Evolutionary conservation across 2,797 vertebrate genomes (phyloP).

Genomic region (Poeciliopsis presidionis): DNA sequence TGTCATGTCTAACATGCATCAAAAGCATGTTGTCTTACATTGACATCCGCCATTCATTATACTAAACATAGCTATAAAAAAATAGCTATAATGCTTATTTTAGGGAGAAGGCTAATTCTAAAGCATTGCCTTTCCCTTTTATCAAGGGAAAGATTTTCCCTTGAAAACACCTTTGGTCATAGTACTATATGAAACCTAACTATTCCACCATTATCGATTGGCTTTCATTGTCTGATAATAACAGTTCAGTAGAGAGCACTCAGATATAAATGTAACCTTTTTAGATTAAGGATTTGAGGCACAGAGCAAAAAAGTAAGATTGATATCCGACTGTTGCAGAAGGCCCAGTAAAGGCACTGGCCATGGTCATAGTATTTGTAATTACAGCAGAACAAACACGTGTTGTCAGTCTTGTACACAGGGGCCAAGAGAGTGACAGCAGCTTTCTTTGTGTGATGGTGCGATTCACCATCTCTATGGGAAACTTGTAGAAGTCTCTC

Average conservation of each 20-base stretch:
- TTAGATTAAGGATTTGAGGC: too few relatives aligned
- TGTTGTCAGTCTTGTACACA: constrained; percentile 91
- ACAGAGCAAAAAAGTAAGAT: not conserved
- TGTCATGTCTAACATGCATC: too few relatives aligned
- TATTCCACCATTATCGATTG: not conserved
- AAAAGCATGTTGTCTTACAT: too few relatives aligned
- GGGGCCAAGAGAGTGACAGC: constrained; percentile 92
- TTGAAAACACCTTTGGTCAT: too few relatives aligned
- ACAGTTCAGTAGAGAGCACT: not conserved
- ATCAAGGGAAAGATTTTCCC: too few relatives aligned
- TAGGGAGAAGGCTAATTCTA: too few relatives aligned
- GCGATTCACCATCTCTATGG: constrained; percentile 94
- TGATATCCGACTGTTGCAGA: not conserved
- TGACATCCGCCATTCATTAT: too few relatives aligned
- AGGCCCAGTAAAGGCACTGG: not conserved
- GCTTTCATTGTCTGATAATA: not conserved
- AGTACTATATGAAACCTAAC: too few relatives aligned
- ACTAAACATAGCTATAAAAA: too few relatives aligned
- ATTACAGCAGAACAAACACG: not conserved
- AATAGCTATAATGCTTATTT: too few relatives aligned
- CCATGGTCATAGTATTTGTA: not conserved
- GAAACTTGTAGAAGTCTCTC: constrained; percentile 98
- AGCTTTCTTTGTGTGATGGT: constrained; percentile 26
- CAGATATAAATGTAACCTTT: too few relatives aligned
- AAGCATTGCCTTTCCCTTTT: too few relatives aligned